Conservation (phyloP, 2,888 invertebrate genomes). For the Slavum lentiscoides region DNA sequence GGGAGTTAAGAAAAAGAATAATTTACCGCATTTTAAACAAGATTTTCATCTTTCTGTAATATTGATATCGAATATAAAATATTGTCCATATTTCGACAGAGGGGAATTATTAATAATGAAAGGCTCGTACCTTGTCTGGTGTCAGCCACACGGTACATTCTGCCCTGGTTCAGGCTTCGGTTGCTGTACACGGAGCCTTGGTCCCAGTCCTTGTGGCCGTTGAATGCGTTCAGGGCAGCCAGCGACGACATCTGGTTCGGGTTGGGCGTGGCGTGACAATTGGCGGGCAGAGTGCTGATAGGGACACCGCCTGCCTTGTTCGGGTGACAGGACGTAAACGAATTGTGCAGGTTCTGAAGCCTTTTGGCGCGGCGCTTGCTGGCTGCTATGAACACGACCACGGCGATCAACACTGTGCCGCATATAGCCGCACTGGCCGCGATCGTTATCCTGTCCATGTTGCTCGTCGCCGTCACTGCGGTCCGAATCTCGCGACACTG, state of each 20-base stretch:
- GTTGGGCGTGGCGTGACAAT: conserved; percentile 61
- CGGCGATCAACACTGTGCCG: conserved; percentile 86
- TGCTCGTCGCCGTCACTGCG: conserved; percentile 78
- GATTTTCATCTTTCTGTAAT: too few relatives aligned
- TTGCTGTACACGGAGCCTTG: conserved; percentile 89
- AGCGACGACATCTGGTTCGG: conserved; percentile 79
- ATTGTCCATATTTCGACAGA: too few relatives aligned
- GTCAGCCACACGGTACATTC: conserved; percentile 76
- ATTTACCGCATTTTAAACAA: too few relatives aligned
- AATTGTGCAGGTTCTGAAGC: conserved; percentile 65
- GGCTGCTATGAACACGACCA: conserved; percentile 86
- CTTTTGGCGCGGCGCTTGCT: conserved; percentile 78
- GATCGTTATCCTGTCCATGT: conserved; percentile 94
- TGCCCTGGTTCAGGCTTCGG: conserved; percentile 83
- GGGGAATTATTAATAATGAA: too few relatives aligned
- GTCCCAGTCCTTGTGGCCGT: conserved; percentile 81
- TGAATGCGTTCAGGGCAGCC: conserved; percentile 81
- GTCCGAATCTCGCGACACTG: conserved; percentile 90
- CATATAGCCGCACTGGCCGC: conserved; percentile 92
- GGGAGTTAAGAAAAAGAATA: too few relatives aligned
- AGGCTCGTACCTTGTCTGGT: conserved; percentile 60
- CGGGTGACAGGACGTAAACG: conserved; percentile 62
- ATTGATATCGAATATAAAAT: too few relatives aligned
- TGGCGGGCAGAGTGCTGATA: conserved; percentile 57
- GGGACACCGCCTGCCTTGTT: conserved; percentile 29